These are phyloP conservation scores for Phylloscopus trochilus DNA, from an alignment of 2,113 vertebrate species.

Conservation along the genomic window DNA sequence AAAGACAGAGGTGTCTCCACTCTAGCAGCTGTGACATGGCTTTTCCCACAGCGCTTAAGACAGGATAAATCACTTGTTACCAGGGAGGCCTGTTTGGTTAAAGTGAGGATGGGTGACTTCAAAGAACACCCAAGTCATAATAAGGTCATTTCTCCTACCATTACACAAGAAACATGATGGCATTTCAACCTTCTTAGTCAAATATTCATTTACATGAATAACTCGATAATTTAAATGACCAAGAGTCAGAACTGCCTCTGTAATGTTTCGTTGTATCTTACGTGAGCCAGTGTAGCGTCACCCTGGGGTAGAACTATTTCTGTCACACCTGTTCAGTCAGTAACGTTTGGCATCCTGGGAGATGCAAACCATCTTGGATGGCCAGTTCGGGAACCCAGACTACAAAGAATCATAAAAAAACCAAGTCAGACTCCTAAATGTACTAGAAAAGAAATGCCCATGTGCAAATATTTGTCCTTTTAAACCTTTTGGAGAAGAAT, in stretches of 20 bases:
- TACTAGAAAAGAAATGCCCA: background rate
- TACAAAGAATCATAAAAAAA: background rate
- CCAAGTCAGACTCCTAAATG: background rate
- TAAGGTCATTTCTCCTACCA: background rate
- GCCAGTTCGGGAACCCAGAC: background rate
- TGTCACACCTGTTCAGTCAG: background rate
- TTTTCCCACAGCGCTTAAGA: background rate
- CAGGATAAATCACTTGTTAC: background rate
- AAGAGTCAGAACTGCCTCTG: background rate
- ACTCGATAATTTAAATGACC: background rate
- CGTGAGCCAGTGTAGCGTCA: accelerated
- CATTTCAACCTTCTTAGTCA: background rate
- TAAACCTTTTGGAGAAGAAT: background rate
- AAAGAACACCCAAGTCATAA: background rate
- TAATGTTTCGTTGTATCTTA: background rate
- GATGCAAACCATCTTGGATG: background rate
- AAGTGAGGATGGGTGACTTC: background rate
- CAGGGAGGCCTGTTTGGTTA: background rate
- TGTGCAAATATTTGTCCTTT: background rate
- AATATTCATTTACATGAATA: background rate
- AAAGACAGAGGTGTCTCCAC: background rate
- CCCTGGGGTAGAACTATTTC: background rate
- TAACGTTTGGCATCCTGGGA: background rate
- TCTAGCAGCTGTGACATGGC: background rate
- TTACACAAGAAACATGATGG: background rate